These are phyloP conservation scores for Microcebus lehilahytsara DNA, from an alignment of 2,113 vertebrate species.

Conservation along the genomic window DNA sequence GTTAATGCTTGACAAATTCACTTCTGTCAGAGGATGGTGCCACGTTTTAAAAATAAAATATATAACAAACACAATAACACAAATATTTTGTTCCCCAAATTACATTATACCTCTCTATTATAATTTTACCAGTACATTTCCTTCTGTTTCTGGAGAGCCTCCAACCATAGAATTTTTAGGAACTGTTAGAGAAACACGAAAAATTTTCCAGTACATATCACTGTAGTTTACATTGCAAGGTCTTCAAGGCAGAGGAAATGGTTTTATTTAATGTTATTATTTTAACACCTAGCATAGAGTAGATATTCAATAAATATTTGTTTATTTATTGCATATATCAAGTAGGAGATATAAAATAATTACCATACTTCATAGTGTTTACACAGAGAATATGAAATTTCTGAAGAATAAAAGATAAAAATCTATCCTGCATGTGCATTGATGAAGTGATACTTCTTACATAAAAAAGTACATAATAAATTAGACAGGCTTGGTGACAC, in stretches of 20 bases:
- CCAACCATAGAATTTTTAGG: neutral
- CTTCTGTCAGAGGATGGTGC: constrained; percentile 33
- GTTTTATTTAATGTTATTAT: neutral
- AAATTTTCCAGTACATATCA: neutral
- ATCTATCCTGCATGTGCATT: neutral
- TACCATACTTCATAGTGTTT: neutral
- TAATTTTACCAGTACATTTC: neutral
- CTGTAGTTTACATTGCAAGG: neutral
- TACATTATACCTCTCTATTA: neutral
- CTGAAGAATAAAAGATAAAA: neutral
- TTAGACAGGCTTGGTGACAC: too few species aligned
- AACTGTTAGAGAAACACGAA: neutral
- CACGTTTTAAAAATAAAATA: constrained; percentile 56
- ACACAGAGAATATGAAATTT: neutral
- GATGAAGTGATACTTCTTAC: neutral
- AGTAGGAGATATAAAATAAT: neutral
- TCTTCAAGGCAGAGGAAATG: neutral
- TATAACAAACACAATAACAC: constrained; percentile 51
- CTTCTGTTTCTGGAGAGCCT: neutral
- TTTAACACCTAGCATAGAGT: neutral
- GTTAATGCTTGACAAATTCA: constrained; percentile 55
- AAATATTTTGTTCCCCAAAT: neutral
- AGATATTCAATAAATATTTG: neutral
- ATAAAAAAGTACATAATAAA: neutral
- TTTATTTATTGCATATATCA: neutral